These are phyloP conservation scores for Zosterops lateralis DNA, from an alignment of 2,113 vertebrate species.

Conservation along the genomic window DNA sequence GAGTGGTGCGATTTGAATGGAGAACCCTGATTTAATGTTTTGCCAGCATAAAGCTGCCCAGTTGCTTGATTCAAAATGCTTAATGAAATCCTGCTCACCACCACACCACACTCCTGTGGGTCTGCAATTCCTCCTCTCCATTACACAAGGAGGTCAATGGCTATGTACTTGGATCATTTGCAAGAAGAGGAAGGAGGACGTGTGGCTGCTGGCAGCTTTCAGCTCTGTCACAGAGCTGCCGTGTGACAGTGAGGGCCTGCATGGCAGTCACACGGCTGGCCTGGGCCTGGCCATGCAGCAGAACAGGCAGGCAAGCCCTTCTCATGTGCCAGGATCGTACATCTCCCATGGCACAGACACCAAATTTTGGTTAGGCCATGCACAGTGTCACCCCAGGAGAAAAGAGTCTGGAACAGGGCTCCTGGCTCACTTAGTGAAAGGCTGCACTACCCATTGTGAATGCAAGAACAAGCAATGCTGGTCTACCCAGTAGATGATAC, in stretches of 20 bases:
- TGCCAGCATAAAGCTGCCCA: not conserved
- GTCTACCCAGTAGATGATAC: not conserved
- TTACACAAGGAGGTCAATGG: accelerated
- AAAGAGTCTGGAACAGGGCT: not conserved
- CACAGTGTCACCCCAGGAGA: accelerated
- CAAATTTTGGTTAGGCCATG: not conserved
- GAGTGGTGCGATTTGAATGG: not conserved
- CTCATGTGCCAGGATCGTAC: accelerated
- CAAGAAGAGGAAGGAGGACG: not conserved
- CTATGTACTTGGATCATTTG: not conserved
- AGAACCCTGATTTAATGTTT: not conserved
- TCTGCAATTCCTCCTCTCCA: not conserved
- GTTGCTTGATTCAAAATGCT: not conserved
- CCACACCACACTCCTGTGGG: not conserved
- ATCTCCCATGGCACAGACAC: not conserved
- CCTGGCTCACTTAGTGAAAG: not conserved
- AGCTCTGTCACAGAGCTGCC: not conserved
- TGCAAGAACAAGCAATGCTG: not conserved
- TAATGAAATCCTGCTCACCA: not conserved
- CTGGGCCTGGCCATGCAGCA: not conserved
- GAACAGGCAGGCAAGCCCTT: not conserved
- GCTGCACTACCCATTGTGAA: not conserved
- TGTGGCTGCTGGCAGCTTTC: not conserved
- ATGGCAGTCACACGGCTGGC: not conserved
- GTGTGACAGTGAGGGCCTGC: not conserved